These are phyloP conservation scores for Corticium candelabrum DNA, from an alignment of 37 sponge, comb jelly and placozoan species.

Conservation along the genomic window DNA sequence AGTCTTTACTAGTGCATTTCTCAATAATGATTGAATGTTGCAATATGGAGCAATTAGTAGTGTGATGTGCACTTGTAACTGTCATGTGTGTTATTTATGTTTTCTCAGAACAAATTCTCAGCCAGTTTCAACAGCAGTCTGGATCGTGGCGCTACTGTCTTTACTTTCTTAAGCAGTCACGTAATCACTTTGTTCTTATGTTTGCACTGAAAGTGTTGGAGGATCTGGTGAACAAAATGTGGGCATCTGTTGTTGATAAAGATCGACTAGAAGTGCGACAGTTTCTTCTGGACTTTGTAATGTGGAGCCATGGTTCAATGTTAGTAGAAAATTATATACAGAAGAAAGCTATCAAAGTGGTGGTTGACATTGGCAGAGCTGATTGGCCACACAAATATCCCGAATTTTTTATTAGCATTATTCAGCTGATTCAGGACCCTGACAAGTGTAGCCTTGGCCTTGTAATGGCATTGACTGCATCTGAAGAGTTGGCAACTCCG, in stretches of 20 bases:
- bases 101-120: conserved; percentile 6
- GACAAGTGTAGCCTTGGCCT: conserved; percentile 43
- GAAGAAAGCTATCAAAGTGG: conserved; percentile 64
- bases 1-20: no score
- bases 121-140: conserved; percentile 18
- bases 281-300: neutral
- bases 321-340: conserved; percentile 33
- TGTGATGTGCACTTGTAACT: no score
- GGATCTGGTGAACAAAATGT: conserved; percentile 1
- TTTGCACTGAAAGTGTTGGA: conserved; percentile 69
- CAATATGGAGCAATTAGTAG: no score
- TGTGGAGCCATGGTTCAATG: neutral
- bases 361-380: conserved; percentile 44
- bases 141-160: conserved; percentile 60
- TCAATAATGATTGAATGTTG: no score
- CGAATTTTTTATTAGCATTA: conserved; percentile 55
- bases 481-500: conserved; percentile 68
- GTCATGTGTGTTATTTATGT: no score
- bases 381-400: conserved; percentile 83
- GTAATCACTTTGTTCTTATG: conserved; percentile 56
- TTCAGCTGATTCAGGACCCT: conserved; percentile 26
- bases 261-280: conserved; percentile 3
- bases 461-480: conserved; percentile 36
- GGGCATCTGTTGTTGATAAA: neutral
- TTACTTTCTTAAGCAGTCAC: conserved; percentile 53